Base-by-base conservation (phyloP, 1,140 invertebrate genomes). In the Drosophila pandora region DNA sequence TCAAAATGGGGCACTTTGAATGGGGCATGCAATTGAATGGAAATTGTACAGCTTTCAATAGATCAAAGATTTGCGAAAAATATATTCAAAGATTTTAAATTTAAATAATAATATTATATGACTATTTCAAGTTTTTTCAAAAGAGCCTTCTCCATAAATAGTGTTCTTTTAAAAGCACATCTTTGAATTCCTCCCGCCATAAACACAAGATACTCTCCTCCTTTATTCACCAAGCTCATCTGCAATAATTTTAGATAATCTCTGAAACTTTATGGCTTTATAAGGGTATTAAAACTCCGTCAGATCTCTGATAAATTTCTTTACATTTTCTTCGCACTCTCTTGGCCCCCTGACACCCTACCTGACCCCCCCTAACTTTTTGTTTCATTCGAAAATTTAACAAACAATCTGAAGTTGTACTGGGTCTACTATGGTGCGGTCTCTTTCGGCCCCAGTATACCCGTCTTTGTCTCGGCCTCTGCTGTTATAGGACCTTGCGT, bases 401-500 rank as follows among this genome's bases (percentile, higher is more conserved):
- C 68, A 71, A 71, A 71, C 67, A 71, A 70, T 70, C 67, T 70
- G 67, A 69, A 70, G 67, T 70, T 69, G 52, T 57, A 57, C 67
- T 57, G 49, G 63, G 37, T 69, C 34, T 37, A 12, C 34, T 37
- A 12, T n/a, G 3, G 12, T 37, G 23, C 30, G 6, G 5, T 22
- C 62, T 41, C 28, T 32, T 28, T 22, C 22, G 9, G 6, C 23
- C 4, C 45, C 13, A 43, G 3, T 59, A 8, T 10, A n/a, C 3
- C 9, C 59, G 34, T 37, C 25, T 6, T n/a, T 9, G 28, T 39
- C 28, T n/a, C 3, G 28, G 23, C 39, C 37, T 22, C 25, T 58
- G 21, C 48, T 67, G 28, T 43, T 71, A 43, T 62, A 41, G 55
- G 71, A 39, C 74, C 55, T 87, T 47, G 82, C 82, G 82, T 87